Evolutionary conservation across 1,140 invertebrate genomes (phyloP), one percentile per base, ranked within the genome.

Genomic region (Papilio machaon): DNA sequence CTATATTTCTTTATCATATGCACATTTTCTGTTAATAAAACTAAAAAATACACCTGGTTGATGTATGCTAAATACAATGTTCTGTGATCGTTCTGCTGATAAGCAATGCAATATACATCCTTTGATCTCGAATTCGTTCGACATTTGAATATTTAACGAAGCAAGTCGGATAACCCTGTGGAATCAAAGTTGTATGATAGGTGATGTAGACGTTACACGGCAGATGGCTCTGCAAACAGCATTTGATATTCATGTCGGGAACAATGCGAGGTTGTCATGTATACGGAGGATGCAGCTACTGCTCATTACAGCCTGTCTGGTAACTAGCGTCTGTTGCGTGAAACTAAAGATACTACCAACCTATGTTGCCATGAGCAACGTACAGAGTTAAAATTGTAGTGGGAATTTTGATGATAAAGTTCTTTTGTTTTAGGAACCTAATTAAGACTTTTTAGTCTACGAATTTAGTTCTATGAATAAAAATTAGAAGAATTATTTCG

Each of bases 141-240:
- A 78, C 76, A 78, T 78, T 78, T 78, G 15, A 76, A 82, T 81
- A 85, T 84, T 82, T 73, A 80, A 70, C 75, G 54, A 84, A 89
- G 81, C 87, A 88, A 83, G 81, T 83, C 60, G 46, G 80, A 88
- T 80, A 87, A 89, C 87, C 87, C 81, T 84, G 84, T 80, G 84
- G 84, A 88, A 90, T 91, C 87, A 89, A 90, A 92, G 85, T 91
- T 92, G 85, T 83, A 83, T 85, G 84, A 82, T 84, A 84, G 70
- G 76, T 83, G 80, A 84, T 83, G 77, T 82, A 83, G 77, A 38
- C 38, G 35, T 79, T 79, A 67, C 82, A 77, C 84, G 83, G 90
- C 86, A 82, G 64, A 70, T 84, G 76, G 88, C 83, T 89, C 87
- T 84, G 81, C 79, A 87, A 88, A 90, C 86, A 88, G 81, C 84